These are phyloP conservation scores for Micropoecilia bifurca DNA, from an alignment of 2,797 vertebrate genomes.

Conservation along the genomic window DNA sequence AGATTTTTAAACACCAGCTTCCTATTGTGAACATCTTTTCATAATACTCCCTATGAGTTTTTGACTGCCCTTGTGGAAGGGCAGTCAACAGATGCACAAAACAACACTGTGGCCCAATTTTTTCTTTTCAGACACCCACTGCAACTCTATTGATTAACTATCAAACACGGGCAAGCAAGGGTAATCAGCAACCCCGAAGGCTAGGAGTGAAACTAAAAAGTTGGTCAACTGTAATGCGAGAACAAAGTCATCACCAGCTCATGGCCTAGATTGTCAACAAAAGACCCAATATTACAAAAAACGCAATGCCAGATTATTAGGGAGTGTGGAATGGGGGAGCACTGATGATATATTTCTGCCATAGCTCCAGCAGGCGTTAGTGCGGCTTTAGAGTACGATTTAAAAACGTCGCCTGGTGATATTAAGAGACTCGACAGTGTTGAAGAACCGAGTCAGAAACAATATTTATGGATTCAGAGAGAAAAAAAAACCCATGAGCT, in stretches of 20 bases:
- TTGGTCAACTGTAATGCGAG: slow-evolving; percentile 51
- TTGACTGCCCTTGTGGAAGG: slow-evolving; percentile 29
- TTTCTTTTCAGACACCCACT: slow-evolving; percentile 66
- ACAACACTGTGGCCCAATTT: slow-evolving; percentile 63
- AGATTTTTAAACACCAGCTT: not conserved
- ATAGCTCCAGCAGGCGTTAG: not conserved
- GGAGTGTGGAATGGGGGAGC: not conserved
- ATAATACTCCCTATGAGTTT: slow-evolving; percentile 6
- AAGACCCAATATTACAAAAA: slow-evolving; percentile 7
- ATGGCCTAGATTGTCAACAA: slow-evolving; percentile 35
- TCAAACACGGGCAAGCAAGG: slow-evolving; percentile 60
- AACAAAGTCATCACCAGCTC: slow-evolving; percentile 27
- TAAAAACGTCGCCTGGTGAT: not conserved
- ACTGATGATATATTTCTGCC: not conserved
- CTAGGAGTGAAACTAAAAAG: slow-evolving; percentile 50
- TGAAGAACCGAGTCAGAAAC: not conserved
- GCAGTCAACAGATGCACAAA: slow-evolving; percentile 47
- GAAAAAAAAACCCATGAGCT: not conserved
- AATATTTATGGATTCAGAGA: not conserved
- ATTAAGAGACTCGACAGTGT: not conserved
- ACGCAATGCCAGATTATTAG: not conserved
- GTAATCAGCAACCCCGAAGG: slow-evolving; percentile 67
- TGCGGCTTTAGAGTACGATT: not conserved
- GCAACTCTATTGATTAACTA: slow-evolving; percentile 75
- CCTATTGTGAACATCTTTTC: slow-evolving; percentile 1